Evolutionary conservation across 2,888 invertebrate species (phyloP).

Genomic region (Eurois occulta): DNA sequence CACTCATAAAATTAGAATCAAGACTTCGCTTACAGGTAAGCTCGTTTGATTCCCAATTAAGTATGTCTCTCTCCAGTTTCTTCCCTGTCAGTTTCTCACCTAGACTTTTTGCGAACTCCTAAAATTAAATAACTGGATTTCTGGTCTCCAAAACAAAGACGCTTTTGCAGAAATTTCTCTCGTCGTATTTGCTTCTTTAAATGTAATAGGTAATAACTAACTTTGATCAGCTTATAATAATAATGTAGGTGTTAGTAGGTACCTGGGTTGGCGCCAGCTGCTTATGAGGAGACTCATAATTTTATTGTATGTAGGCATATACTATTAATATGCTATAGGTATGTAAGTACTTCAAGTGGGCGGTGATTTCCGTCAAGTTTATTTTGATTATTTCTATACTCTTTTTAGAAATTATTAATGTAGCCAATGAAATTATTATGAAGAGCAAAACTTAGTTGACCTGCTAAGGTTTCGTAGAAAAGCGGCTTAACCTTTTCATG

Average conservation of each 20-base stretch:
- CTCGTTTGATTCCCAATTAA: too few species aligned
- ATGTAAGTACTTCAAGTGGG: conserved; percentile 45
- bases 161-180: conserved; percentile 1
- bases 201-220: background rate
- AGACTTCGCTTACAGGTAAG: too few species aligned
- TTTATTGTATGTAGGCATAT: conserved; percentile 6
- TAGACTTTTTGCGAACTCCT: background rate
- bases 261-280: conserved; percentile 51
- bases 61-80: background rate
- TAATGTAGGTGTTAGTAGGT: conserved; percentile 38
- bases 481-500: conserved; percentile 48
- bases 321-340: background rate
- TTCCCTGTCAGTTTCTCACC: background rate
- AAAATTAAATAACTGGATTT: background rate
- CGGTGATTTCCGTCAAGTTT: conserved; percentile 23
- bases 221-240: conserved; percentile 31
- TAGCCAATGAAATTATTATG: conserved; percentile 38
- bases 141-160: background rate
- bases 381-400: background rate
- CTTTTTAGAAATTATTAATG: background rate
- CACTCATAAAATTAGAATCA: too few species aligned
- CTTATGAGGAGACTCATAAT: conserved; percentile 7
- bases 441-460: conserved; percentile 28
- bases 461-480: conserved; percentile 51
- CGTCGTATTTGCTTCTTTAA: conserved; percentile 12